Percentiles rank a stretch among this genome's conserved stretches.
phyloP scores from a whole-genome alignment of 2,888 invertebrate species.

The Saturnia pavonia region DNA sequence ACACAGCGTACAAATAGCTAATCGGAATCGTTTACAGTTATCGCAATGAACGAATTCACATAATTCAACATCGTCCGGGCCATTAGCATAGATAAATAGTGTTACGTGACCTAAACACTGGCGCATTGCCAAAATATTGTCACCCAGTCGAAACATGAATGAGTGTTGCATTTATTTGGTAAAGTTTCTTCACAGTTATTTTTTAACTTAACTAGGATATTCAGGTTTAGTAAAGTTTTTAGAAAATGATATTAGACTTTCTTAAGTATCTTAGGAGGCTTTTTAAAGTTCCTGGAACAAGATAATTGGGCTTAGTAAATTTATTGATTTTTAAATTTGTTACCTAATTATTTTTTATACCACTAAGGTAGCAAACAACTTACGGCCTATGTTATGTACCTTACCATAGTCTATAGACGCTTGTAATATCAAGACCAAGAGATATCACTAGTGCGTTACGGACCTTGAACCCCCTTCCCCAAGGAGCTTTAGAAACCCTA shows the following conservation, averaged over 20 bases:
- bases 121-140: conserved; percentile 45
- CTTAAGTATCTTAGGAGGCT: no score
- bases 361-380: no score
- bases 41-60: conserved; percentile 56
- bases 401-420: no score
- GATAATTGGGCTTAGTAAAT: background rate
- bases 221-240: background rate
- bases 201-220: background rate
- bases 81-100: conserved; percentile 62
- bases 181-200: background rate
- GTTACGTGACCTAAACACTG: conserved; percentile 47
- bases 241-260: no score
- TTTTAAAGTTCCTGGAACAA: background rate
- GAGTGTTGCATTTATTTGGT: conserved; percentile 16
- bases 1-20: conserved; percentile 12
- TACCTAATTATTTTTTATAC: no score
- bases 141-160: conserved; percentile 33
- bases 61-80: conserved; percentile 60
- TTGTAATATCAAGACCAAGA: no score
- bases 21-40: conserved; percentile 27
- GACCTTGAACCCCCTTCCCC: no score
- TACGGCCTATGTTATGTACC: no score
- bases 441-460: no score
- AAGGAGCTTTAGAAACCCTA: no score
- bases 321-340: background rate